Evolutionary conservation across 2,797 vertebrate genomes (phyloP).

Genomic region (Coccyzus lansbergi): DNA sequence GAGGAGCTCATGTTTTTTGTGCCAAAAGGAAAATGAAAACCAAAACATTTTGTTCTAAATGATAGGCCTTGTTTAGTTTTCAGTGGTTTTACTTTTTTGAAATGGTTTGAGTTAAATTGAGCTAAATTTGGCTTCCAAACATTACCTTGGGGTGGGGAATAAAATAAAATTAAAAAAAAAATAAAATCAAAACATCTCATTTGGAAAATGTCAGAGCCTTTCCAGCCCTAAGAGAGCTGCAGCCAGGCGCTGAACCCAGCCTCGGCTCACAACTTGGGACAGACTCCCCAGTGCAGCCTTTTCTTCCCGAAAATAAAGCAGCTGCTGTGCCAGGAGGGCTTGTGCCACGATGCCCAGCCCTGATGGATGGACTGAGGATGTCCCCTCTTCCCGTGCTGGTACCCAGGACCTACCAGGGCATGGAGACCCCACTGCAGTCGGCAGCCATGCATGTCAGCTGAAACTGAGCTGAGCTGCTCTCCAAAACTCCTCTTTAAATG

Average conservation of each 20-base stretch:
- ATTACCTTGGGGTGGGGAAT: slow-evolving; percentile 56
- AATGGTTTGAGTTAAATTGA: slow-evolving; percentile 49
- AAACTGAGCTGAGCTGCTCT: neutral
- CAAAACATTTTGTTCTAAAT: slow-evolving; percentile 73
- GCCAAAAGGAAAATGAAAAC: slow-evolving; percentile 68
- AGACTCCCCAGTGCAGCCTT: neutral
- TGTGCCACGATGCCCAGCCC: rapidly evolving
- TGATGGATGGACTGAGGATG: neutral
- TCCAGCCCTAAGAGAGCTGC: slow-evolving; percentile 29
- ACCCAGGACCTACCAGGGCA: neutral
- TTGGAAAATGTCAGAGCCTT: slow-evolving; percentile 67
- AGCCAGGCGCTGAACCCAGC: neutral
- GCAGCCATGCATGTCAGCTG: neutral
- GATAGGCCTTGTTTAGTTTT: slow-evolving; percentile 68
- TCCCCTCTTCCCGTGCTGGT: rapidly evolving
- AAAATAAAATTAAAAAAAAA: slow-evolving; percentile 18
- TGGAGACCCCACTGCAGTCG: neutral
- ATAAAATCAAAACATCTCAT: slow-evolving; percentile 64
- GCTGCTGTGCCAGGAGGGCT: neutral
- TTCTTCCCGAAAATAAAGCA: neutral
- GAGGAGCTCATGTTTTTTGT: slow-evolving; percentile 8
- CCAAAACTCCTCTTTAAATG: slow-evolving; percentile 57
- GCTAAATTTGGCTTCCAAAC: slow-evolving; percentile 65
- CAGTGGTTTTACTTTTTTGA: slow-evolving; percentile 70
- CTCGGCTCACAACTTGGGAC: neutral